Base-by-base conservation (phyloP, 2,888 invertebrate species). In the Dolichopus griseipennis region DNA sequence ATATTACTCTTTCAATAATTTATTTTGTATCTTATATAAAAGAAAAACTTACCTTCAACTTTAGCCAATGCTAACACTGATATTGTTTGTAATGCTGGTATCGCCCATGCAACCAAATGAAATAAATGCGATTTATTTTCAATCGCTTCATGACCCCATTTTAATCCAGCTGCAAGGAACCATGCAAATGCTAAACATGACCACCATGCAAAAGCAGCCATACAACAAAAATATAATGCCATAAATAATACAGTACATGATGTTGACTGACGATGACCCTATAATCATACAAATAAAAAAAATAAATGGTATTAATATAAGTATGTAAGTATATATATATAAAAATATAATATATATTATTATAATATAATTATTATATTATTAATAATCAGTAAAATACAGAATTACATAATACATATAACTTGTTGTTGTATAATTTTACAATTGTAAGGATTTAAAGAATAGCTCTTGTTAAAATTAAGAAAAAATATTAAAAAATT, bases 171-270 rank as follows among this genome's bases (percentile, higher is more conserved):
- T 63, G 96, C 95, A 76, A 97, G 83, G 83, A 96, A 97, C 97
- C 97, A 97, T 68, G 97, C 96, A 72, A 97, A 85, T 21, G 97
- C 95, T 76, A 97, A 83, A 74, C 97, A 90, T 67, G 97, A 95
- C 97, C 97, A 97, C 97, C 97, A 97, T 76, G 97, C 93, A 78
- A 93, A 94, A 65, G 94, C 94, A 34, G 96, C 95, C 94, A 96
- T 96, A 78, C 92, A 92, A 81, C 96, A 97, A 84, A 96, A 97
- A 83, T 95, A 95, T 65, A 96, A 87, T 76, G 95, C 87, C 95
- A 97, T 96, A 82, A 97, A 97, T 69, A 97, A 86, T 71, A 97
- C 91, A 61, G 97, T 96, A 81, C 97, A 97, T 76, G 87, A 78
- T 69, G 81, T 81, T 72, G 81, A 78, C 74, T 81, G 81, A 6